Base-by-base conservation (phyloP, 2,113 vertebrate genomes). In the Guaruba guarouba region DNA sequence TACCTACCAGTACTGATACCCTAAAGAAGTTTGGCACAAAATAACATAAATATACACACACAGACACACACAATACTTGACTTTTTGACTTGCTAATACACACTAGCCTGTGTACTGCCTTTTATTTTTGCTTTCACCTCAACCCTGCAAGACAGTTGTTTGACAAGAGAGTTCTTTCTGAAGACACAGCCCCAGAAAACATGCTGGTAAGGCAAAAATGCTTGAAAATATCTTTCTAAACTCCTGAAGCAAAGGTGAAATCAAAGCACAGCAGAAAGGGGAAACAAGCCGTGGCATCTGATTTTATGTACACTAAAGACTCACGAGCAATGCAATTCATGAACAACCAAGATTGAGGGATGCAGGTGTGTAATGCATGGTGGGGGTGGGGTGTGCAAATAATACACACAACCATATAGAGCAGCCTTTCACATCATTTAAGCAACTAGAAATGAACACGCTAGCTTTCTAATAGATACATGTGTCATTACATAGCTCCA, bases 301-400 rank as follows among this genome's bases (percentile, higher is more conserved):
- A 25, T 51, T 73, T 61, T 23, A 62, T 2, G 7, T 7, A 12
- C 0, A 2, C 39, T 76, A 20, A 12, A 66, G 67, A 77, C 7
- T n/a, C 17, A 29, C 6, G 19, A 49, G 25, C 0, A 0, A 59
- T 15, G 24, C 44, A 73, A 16, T 24, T 62, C 37, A 11, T 2
- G 4, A 69, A 43, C 35, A 37, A 3, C 43, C 57, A 48, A 63
- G 52, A n/a, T 25, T 15, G 37, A 63, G 57, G 41, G 41, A 11
- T 6, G 37, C 48, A 33, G 0, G 9, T 2, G 6, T 52, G 24
- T 11, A 75, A 35, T 7, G 3, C 15, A 5, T 2, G 15, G 61
- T 1, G 5, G 6, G 13, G 39, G 33, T 57, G 31, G 55, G 23
- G 29, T 6, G 33, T 8, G 48, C 23, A 82, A 67, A 74, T 17